Evolutionary conservation across 2,113 vertebrate species (phyloP).

Genomic region (Podarcis cretensis): DNA sequence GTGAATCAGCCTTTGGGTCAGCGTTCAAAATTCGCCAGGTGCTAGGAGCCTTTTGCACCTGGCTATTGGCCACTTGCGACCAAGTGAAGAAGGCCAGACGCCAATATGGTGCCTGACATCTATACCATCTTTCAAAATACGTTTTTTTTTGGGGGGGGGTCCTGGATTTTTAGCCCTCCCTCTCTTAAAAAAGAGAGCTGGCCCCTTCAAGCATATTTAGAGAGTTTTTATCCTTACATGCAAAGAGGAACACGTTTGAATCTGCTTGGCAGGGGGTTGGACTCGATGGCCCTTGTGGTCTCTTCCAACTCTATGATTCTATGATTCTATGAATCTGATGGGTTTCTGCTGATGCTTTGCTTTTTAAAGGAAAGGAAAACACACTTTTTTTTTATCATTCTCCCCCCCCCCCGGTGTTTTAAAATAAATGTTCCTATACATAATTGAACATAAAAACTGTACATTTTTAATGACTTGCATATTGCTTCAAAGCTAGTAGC

Average conservation of each 20-base stretch:
- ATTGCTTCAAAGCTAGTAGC: background rate
- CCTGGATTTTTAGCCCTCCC: no score
- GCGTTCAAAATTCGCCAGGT: no score
- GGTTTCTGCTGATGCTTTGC: background rate
- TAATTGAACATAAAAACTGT: background rate
- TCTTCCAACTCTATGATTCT: no score
- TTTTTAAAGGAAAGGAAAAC: background rate
- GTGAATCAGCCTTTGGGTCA: no score
- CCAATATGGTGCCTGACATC: no score
- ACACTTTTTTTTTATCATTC: rapidly evolving
- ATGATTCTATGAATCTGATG: background rate
- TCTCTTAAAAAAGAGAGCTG: background rate
- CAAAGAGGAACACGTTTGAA: slow-evolving; percentile 3
- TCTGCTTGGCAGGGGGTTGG: no score
- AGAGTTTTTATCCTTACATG: background rate
- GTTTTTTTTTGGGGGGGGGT: no score
- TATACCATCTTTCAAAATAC: no score
- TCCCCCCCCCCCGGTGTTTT: background rate
- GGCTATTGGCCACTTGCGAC: no score
- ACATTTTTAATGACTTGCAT: background rate
- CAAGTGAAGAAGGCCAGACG: no score
- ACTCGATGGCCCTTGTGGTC: no score
- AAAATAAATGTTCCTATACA: background rate
- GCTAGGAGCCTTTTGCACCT: no score
- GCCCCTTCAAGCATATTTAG: background rate